Evolutionary conservation across 1,140 invertebrate species (phyloP), one percentile per base, ranked within the genome.

Genomic region (Hylaeus anthracinus): DNA sequence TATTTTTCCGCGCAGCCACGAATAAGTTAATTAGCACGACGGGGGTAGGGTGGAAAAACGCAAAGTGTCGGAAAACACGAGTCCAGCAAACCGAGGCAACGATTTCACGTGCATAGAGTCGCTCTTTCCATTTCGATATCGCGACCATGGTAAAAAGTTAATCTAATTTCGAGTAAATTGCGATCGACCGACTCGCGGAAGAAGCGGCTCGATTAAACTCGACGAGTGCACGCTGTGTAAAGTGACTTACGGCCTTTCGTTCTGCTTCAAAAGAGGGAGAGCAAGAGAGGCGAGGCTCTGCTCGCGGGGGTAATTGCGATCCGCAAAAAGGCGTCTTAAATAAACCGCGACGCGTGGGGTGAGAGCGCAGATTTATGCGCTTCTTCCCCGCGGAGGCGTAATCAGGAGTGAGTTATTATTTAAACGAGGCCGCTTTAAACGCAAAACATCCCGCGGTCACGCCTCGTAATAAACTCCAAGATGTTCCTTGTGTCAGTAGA

Each of bases 11-110:
- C 61, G 45, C n/a, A 37, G 43, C 14, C 63, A 45, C 55, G 56
- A 75, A 80, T 80, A 80, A 80, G 79, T 81, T 76, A 81, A 74
- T 69, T 76, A 76, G 15, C 55, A 60, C 41, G 26, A 55, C 1
- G 6, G 45, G 8, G 10, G 10, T 3, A 12, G 53, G 53, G 43
- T 10, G 3, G 39, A n/a, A 64, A 74, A 74, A 41, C 6, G 6
- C 45, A 26, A 1, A 37, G 5, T 45, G 15, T 12, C 61, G 65
- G 53, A 55, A 79, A 64, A 58, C 45, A 72, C 51, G 70, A 15
- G 1, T 3, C 53, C 14, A 14, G n/a, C 56, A 65, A 65, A 65
- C 51, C 70, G 65, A 77, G 45, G 74, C 60, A 70, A 78, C 75
- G 69, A 65, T 73, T 79, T 73, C 66, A 79, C 51, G 69, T n/a